Evolutionary conservation across 2,113 vertebrate genomes (phyloP), one percentile per base, ranked within the genome.

Genomic region (Gymnogyps californianus): DNA sequence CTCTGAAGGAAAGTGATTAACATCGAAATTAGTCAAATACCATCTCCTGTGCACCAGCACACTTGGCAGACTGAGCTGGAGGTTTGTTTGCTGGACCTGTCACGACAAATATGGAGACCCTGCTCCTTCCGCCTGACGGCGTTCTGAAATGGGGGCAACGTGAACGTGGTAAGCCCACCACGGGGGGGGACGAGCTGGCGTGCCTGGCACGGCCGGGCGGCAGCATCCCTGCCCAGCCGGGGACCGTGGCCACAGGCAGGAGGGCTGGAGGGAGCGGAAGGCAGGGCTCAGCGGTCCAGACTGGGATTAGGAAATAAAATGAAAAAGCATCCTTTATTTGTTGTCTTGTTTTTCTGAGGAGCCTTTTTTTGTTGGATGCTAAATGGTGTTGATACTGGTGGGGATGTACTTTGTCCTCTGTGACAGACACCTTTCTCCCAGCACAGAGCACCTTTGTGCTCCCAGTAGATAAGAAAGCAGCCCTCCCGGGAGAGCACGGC

Each of bases 111-210:
- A 25, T 10, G 2, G 26, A 17, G 26, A 31, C 40, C 13, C 16
- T 10, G 10, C 28, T 49, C 10, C n/a, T 54, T 7, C 54, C 76
- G 22, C 54, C 25, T 8, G 22, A 4, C 0, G 3, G 24, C 19
- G 34, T 18, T 38, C 47, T 54, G 62, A 16, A 22, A 9, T 1
- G 11, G 40, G 34, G 29, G 6, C 6, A 7, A 13, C 2, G 2
- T 10, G 40, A 8, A 6, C 20, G 1, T 0, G 1, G n/a, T 3
- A 26, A 84, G 47, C 20, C 20, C 28, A 4, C 51, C 32, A 4
- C 10, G 2, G 15, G 4, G 11, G 11, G 10, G 8, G 6, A 14
- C 0, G 2, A 66, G 25, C n/a, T 11, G 34, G 5, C 0, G 9
- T 16, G 21, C 11, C 44, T 4, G 58, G 32, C 32, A 20, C 4